Base-by-base conservation (phyloP, 2,888 invertebrate species). In the Ectemnius lituratus region DNA sequence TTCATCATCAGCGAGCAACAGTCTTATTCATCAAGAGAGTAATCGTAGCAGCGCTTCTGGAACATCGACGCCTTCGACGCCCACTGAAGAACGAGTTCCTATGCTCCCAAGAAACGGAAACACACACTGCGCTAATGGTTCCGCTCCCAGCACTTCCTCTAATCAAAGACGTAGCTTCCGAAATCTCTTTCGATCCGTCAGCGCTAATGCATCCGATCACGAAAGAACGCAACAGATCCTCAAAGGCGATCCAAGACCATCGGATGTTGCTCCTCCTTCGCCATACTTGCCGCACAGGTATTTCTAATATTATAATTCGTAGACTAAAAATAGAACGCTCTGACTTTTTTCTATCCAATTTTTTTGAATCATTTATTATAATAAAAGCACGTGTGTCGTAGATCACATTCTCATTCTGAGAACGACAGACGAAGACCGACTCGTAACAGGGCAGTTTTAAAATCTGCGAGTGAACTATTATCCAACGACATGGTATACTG, bases 231-330 rank as follows among this genome's bases (percentile, higher is more conserved):
- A 94, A 71, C 93, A 94, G 46, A 94, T 95, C 75, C 91, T 94
- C 69, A 93, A 92, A 83, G 95, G 95, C 1, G 94, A 95, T 80
- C 95, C 95, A 0, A 91, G 95, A 76, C 93, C 95, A 0, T 93
- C 94, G 0, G 95, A 95, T 84, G 93, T 95, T 56, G 95, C 95
- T 0, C 94, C 93, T 6, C 92, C 92, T 1, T 91, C 91, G 37
- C 89, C 90, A 0, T 89, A 89, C 69, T 67, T 90, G 20, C 89
- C 89, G 0, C 87, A 88, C 70, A 86, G 88, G 88, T 62, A n/a
- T 62, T 62, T 27, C 11, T 20, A 2, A 23, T 20, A 14, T 27
- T 28, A 27, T 13, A 4, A 14, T 45, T 16, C 23, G n/a, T 6
- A 16, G 45, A 16, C 20, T 60, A 14, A 11, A 37, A 13, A 6